phyloP scores from a whole-genome alignment of 2,888 invertebrate species.

The Nysson spinosus region DNA sequence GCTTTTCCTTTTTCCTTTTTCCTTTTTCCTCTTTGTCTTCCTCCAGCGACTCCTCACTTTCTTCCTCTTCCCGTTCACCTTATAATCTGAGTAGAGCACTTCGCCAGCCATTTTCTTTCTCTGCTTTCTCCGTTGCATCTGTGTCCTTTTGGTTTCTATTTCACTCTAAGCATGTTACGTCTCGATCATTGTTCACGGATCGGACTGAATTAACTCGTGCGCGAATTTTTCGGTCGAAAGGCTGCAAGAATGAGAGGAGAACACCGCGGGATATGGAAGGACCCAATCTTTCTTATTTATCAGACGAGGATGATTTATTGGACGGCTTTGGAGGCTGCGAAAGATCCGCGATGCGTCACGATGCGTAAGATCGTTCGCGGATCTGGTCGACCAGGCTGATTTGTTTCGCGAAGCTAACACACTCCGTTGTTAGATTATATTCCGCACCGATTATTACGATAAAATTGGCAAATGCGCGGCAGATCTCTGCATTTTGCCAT shows the following conservation, averaged over 20 bases:
- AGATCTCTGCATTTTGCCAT: conserved; percentile 43
- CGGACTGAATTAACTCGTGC: conserved; percentile 35
- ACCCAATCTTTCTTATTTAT: conserved; percentile 24
- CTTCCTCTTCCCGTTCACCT: conserved; percentile 23
- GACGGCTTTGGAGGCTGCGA: too few species aligned
- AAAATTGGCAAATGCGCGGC: conserved; percentile 14
- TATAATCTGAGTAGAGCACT: conserved; percentile 29
- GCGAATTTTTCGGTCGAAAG: conserved; percentile 26
- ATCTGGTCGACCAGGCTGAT: too few species aligned
- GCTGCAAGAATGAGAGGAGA: neutral
- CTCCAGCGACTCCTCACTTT: conserved; percentile 31
- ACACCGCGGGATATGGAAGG: conserved; percentile 5
- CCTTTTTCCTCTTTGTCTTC: conserved; percentile 33
- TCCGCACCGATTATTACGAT: conserved; percentile 40
- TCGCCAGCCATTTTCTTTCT: conserved; percentile 7
- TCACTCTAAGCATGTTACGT: too few species aligned
- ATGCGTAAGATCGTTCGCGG: too few species aligned
- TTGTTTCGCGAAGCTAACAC: too few species aligned
- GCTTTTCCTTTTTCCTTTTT: conserved; percentile 26
- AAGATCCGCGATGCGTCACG: neutral
- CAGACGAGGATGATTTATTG: conserved; percentile 7
- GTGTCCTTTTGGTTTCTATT: too few species aligned
- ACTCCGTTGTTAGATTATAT: conserved; percentile 34
- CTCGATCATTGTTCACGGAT: conserved; percentile 1
- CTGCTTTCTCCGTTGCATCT: too few species aligned